Conservation (phyloP, 2,797 vertebrate species). For the Arremon aurantiirostris region DNA sequence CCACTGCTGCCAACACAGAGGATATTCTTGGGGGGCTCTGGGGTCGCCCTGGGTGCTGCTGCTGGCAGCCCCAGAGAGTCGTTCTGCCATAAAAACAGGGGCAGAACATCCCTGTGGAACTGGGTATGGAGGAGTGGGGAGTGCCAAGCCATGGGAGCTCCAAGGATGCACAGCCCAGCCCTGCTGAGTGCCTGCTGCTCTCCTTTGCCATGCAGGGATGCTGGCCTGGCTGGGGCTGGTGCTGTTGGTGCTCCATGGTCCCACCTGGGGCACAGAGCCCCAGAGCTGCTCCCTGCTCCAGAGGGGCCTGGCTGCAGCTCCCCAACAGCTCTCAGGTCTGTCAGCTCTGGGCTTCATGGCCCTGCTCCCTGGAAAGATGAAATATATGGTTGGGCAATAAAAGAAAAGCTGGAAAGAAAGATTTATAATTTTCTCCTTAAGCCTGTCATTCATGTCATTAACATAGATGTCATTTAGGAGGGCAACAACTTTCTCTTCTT, state of each 20-base stretch:
- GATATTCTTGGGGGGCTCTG: background rate
- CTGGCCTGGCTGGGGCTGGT: accelerated
- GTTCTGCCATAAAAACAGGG: background rate
- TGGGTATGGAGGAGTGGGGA: accelerated
- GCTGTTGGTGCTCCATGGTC: accelerated
- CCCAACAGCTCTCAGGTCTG: background rate
- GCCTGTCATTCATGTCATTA: slow-evolving; percentile 61
- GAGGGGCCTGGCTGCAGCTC: background rate
- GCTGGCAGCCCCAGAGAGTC: background rate
- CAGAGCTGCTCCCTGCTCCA: background rate
- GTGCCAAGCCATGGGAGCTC: accelerated
- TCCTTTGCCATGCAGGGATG: accelerated
- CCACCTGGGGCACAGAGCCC: accelerated
- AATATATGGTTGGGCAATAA: slow-evolving; percentile 14
- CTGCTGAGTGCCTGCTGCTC: background rate
- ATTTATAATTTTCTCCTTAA: slow-evolving; percentile 44
- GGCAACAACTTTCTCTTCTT: slow-evolving; percentile 53
- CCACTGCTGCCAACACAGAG: background rate
- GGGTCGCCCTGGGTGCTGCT: background rate
- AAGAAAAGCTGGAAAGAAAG: slow-evolving; percentile 47
- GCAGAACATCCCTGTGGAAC: background rate
- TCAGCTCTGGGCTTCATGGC: background rate
- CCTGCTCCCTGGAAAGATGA: background rate
- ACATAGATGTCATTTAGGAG: slow-evolving; percentile 43
- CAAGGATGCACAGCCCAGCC: background rate